Conservation (phyloP, 2,888 invertebrate species). For the Cetonia aurata region DNA sequence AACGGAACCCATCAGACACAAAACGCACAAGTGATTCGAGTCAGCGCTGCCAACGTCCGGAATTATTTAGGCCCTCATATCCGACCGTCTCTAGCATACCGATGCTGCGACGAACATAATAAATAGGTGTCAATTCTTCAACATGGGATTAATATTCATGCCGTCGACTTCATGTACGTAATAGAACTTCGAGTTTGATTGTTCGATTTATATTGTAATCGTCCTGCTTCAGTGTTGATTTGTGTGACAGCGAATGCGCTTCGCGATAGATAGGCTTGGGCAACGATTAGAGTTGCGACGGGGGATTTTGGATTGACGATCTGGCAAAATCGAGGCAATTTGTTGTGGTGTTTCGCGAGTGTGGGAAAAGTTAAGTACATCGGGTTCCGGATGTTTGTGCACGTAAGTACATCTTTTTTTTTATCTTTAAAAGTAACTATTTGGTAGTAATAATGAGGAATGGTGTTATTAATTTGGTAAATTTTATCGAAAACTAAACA, state of each 20-base stretch:
- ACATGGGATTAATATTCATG: slow-evolving; percentile 45
- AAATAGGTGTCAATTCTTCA: slow-evolving; percentile 44
- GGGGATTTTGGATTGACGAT: background rate
- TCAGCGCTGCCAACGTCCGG: slow-evolving; percentile 12
- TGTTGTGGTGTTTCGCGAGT: background rate
- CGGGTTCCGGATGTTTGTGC: slow-evolving; percentile 16
- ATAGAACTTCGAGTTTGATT: slow-evolving; percentile 41
- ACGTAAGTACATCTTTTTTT: slow-evolving; percentile 14
- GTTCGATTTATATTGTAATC: slow-evolving; percentile 46
- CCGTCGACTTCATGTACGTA: slow-evolving; percentile 24
- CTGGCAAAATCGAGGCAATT: no score
- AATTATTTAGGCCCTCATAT: slow-evolving; percentile 29
- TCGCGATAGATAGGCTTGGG: slow-evolving; percentile 26
- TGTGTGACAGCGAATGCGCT: slow-evolving; percentile 41
- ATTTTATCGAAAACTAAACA: no score
- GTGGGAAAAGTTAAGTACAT: background rate
- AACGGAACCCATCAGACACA: slow-evolving; percentile 21
- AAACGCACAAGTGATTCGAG: background rate
- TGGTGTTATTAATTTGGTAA: no score
- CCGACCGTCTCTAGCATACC: slow-evolving; percentile 32
- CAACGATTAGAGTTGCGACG: background rate
- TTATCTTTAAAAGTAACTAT: background rate
- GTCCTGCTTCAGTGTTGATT: slow-evolving; percentile 38
- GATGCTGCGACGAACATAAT: slow-evolving; percentile 40
- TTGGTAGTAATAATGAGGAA: background rate